Evolutionary conservation across 2,797 vertebrate genomes (phyloP).

Genomic region (Urophycis tenuis): DNA sequence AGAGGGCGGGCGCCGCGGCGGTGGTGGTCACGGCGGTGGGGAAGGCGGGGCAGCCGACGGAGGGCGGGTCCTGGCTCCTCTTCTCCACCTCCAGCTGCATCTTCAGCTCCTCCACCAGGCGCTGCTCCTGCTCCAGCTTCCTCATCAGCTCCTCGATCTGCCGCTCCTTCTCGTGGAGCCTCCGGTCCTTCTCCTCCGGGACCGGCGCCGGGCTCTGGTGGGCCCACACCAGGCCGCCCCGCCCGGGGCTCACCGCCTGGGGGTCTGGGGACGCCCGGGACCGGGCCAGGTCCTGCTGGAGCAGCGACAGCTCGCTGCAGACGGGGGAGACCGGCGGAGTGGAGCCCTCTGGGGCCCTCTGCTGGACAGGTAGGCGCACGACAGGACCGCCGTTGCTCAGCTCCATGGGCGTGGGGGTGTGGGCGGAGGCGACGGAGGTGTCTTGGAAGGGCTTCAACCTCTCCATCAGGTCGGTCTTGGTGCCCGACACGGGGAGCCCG

Average conservation of each 20-base stretch:
- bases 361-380: constrained; percentile 51
- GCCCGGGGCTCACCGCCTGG: constrained; percentile 66
- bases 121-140: constrained; percentile 93
- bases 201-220: constrained; percentile 36
- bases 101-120: constrained; percentile 89
- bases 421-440: constrained; percentile 29
- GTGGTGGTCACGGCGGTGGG: constrained; percentile 8
- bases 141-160: constrained; percentile 93
- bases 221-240: constrained; percentile 13
- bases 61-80: constrained; percentile 58
- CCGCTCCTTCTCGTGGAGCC: constrained; percentile 94
- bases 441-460: constrained; percentile 90
- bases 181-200: constrained; percentile 80
- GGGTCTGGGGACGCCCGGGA: constrained; percentile 72
- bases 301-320: constrained; percentile 66
- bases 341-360: constrained; percentile 40
- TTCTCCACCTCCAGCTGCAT: constrained; percentile 96
- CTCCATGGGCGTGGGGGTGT: constrained; percentile 60
- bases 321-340: constrained; percentile 82
- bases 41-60: constrained; percentile 24
- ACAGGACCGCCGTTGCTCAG: constrained; percentile 52
- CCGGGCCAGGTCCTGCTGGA: constrained; percentile 69
- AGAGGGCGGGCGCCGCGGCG: constrained; percentile 26
- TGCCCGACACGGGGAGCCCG: constrained; percentile 91
- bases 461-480: constrained; percentile 94